Evolutionary conservation across 2,888 invertebrate species (phyloP).

Genomic region (Hylaea fasciaria): DNA sequence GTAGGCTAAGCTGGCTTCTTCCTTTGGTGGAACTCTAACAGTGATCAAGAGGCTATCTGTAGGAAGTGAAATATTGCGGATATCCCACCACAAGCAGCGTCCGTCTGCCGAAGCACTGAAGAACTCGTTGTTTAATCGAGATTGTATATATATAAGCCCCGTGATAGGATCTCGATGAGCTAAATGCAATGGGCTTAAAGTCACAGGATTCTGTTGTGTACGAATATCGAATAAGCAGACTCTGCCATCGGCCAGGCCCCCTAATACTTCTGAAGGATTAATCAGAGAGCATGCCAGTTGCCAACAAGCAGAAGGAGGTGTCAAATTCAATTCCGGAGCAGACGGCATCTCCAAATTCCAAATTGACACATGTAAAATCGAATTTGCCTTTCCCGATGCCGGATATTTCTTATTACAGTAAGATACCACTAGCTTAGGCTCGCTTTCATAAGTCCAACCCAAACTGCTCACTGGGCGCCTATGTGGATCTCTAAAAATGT

Average conservation of each 20-base stretch:
- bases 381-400: slow-evolving; percentile 41
- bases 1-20: slow-evolving; percentile 72
- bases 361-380: slow-evolving; percentile 81
- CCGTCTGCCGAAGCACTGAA: slow-evolving; percentile 87
- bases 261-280: slow-evolving; percentile 53
- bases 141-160: slow-evolving; percentile 82
- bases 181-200: slow-evolving; percentile 80
- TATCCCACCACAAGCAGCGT: slow-evolving; percentile 87
- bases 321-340: slow-evolving; percentile 46
- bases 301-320: slow-evolving; percentile 61
- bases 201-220: slow-evolving; percentile 88
- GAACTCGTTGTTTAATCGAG: slow-evolving; percentile 85
- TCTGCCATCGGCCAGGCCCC: slow-evolving; percentile 63
- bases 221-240: slow-evolving; percentile 89
- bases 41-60: slow-evolving; percentile 86
- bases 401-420: slow-evolving; percentile 77
- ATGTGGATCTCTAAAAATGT: slow-evolving; percentile 86
- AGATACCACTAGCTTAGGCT: slow-evolving; percentile 86
- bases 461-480: slow-evolving; percentile 80
- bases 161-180: slow-evolving; percentile 81
- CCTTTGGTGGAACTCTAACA: slow-evolving; percentile 74
- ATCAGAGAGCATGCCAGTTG: slow-evolving; percentile 57
- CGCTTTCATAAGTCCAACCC: slow-evolving; percentile 87
- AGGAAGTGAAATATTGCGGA: slow-evolving; percentile 84
- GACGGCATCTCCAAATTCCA: slow-evolving; percentile 85